Evolutionary conservation across 2,797 vertebrate species (phyloP).

Genomic region (Pseudomugil tenellus): DNA sequence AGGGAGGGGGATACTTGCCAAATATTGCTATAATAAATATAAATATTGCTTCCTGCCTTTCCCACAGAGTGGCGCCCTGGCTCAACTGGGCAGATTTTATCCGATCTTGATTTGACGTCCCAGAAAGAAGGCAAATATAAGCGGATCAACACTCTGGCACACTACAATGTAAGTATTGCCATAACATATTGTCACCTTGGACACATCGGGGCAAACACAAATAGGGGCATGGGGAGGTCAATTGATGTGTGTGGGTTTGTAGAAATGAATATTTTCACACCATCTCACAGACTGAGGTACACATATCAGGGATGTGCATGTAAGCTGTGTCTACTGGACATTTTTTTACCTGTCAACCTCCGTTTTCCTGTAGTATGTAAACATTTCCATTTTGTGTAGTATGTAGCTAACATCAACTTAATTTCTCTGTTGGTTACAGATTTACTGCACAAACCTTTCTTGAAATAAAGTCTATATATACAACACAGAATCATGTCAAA

Average conservation of each 20-base stretch:
- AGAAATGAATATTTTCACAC: conserved; percentile 37
- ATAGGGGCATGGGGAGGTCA: conserved; percentile 17
- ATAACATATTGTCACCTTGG: conserved; percentile 2
- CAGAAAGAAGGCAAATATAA: conserved; percentile 95
- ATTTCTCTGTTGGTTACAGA: neutral
- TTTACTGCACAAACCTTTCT: neutral
- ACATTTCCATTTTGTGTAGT: neutral
- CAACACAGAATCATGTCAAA: neutral
- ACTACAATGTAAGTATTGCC: conserved; percentile 92
- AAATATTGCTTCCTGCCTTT: conserved; percentile 1
- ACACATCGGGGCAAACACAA: neutral
- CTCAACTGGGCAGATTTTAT: conserved; percentile 96
- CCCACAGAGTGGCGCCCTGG: conserved; percentile 94
- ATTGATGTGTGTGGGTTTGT: conserved; percentile 38
- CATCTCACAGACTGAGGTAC: conserved; percentile 26
- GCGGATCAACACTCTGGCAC: conserved; percentile 94
- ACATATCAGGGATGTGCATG: conserved; percentile 14
- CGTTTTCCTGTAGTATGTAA: neutral
- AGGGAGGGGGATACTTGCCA: neutral
- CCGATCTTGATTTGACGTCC: conserved; percentile 96
- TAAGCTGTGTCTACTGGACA: conserved; percentile 16
- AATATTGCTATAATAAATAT: neutral
- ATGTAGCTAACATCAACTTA: neutral
- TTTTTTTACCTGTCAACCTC: conserved; percentile 11
- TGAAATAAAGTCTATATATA: neutral